Conservation (phyloP, 2,797 vertebrate genomes). For the Dromococcyx pavoninus region DNA sequence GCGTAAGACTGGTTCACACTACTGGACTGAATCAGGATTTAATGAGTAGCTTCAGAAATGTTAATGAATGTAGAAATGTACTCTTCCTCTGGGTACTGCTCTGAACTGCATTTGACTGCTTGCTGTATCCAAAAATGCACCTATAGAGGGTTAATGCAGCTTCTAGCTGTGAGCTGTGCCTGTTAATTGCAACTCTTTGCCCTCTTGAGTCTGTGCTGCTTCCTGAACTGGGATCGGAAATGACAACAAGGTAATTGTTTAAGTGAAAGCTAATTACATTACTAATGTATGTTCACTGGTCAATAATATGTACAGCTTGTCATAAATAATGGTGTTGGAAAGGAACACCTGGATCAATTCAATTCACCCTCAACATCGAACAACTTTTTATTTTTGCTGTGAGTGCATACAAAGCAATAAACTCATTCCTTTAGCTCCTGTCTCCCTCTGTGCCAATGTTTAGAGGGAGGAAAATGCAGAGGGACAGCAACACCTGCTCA, state of each 20-base stretch:
- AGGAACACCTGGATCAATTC: background rate
- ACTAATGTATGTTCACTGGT: background rate
- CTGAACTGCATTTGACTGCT: background rate
- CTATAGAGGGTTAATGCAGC: background rate
- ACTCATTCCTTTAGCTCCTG: background rate
- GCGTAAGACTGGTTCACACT: background rate
- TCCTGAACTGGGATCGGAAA: constrained; percentile 22
- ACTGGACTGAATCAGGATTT: background rate
- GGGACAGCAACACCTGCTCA: background rate
- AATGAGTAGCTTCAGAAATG: background rate
- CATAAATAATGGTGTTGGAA: background rate
- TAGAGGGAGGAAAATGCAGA: background rate
- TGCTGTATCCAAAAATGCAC: background rate
- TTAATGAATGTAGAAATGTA: constrained; percentile 3
- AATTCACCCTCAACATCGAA: background rate
- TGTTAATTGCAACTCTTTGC: background rate
- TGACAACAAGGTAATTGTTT: constrained; percentile 8
- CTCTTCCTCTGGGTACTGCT: background rate
- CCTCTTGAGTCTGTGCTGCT: background rate
- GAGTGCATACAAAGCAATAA: background rate
- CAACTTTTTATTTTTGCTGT: background rate
- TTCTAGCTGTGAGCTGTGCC: background rate
- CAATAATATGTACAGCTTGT: background rate
- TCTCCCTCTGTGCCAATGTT: background rate
- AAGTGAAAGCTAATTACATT: constrained; percentile 24